Conservation (phyloP, 2,797 vertebrate genomes). For the Botia almorhae region DNA sequence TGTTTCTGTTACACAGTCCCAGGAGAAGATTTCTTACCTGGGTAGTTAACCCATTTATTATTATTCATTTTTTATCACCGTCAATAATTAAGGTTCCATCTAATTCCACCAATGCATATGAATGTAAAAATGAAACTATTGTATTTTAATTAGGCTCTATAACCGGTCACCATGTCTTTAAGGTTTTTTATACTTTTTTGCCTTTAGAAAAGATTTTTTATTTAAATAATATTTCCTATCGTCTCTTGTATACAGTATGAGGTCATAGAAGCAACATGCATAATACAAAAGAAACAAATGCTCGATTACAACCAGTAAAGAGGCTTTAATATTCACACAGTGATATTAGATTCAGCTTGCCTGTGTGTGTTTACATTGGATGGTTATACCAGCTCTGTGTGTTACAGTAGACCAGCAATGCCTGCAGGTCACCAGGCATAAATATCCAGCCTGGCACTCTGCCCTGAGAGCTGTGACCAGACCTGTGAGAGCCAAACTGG, state of each 20-base stretch:
- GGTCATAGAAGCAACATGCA: neutral
- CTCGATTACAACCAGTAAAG: neutral
- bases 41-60: no score
- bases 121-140: no score
- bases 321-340: conserved; percentile 8
- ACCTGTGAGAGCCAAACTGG: conserved; percentile 12
- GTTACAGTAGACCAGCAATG: conserved; percentile 19
- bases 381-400: conserved; percentile 33
- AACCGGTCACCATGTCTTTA: no score
- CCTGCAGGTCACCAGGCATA: conserved; percentile 36
- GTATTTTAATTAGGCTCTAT: no score
- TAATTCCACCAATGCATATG: no score
- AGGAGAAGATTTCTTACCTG: neutral
- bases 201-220: no score
- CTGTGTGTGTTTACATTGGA: conserved; percentile 8
- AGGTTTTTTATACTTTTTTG: no score
- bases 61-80: no score
- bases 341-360: neutral
- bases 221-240: no score
- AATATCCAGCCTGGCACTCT: conserved; percentile 25
- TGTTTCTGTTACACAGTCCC: no score
- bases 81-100: no score
- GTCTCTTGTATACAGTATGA: no score
- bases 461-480: conserved; percentile 27
- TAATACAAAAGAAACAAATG: neutral